Conservation (phyloP, 2,797 vertebrate genomes). For the Liasis olivaceus region DNA sequence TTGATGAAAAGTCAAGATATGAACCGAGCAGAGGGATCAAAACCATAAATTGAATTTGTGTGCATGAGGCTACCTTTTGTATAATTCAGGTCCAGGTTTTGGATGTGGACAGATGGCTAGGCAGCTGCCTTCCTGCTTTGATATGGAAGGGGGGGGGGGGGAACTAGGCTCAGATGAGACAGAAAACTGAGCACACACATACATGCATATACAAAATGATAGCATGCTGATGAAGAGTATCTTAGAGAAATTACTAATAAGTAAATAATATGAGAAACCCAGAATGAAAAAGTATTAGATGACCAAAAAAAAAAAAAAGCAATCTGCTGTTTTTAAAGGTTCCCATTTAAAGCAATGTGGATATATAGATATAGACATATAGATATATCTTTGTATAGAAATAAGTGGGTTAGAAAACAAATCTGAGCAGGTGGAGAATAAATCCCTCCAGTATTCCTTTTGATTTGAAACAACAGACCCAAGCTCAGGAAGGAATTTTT, state of each 20-base stretch:
- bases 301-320: background rate
- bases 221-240: background rate
- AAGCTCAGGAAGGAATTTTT: background rate
- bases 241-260: background rate
- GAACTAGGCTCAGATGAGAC: background rate
- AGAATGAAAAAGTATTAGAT: background rate
- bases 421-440: background rate
- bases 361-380: background rate
- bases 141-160: background rate
- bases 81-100: conserved; percentile 11
- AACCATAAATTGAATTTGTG: background rate
- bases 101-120: conserved; percentile 16
- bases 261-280: background rate
- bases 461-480: background rate
- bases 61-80: background rate
- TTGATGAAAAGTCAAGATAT: background rate
- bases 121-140: conserved; percentile 21
- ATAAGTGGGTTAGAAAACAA: background rate
- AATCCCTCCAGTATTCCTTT: background rate
- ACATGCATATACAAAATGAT: background rate
- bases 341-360: background rate
- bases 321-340: background rate
- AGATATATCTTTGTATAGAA: background rate
- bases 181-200: background rate
- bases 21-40: conserved; percentile 1